These are phyloP conservation scores for Cryptoprocta ferox DNA, from an alignment of 2,797 vertebrate genomes.

Conservation along the genomic window DNA sequence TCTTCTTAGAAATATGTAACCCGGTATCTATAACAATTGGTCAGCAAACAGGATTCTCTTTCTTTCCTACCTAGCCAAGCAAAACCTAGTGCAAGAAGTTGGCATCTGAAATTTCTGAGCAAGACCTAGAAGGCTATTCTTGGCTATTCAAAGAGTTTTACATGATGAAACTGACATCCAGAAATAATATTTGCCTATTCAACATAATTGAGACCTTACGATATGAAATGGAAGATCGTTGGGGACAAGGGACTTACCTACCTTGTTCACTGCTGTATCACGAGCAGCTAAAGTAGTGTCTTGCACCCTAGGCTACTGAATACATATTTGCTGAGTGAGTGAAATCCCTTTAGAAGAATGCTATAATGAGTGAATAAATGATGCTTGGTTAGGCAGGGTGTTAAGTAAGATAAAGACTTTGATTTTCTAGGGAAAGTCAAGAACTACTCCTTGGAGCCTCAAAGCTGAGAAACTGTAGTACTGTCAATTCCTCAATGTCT, in stretches of 20 bases:
- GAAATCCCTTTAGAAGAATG: slow-evolving; percentile 9
- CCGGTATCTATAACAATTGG: neutral
- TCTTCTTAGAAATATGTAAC: neutral
- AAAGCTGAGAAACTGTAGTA: neutral
- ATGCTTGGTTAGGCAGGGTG: neutral
- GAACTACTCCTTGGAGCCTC: neutral
- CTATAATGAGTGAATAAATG: neutral
- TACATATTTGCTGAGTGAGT: neutral
- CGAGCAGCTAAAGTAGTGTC: neutral
- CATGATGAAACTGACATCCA: slow-evolving; percentile 16
- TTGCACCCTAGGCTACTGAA: neutral
- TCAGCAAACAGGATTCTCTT: slow-evolving; percentile 13
- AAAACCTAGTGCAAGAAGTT: slow-evolving; percentile 14
- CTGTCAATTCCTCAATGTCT: neutral
- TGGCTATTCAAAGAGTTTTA: neutral
- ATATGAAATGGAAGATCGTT: neutral
- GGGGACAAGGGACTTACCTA: neutral
- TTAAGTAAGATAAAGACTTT: slow-evolving; percentile 1
- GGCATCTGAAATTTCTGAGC: slow-evolving; percentile 21
- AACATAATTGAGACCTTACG: neutral
- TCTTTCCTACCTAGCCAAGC: neutral
- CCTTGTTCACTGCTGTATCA: neutral
- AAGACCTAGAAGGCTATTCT: neutral
- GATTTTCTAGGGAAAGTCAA: neutral
- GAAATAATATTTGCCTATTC: neutral